Percentiles rank a stretch among this genome's conserved stretches.
Conservation (phyloP, 1,140 invertebrate species). For the Mercenaria mercenaria region DNA sequence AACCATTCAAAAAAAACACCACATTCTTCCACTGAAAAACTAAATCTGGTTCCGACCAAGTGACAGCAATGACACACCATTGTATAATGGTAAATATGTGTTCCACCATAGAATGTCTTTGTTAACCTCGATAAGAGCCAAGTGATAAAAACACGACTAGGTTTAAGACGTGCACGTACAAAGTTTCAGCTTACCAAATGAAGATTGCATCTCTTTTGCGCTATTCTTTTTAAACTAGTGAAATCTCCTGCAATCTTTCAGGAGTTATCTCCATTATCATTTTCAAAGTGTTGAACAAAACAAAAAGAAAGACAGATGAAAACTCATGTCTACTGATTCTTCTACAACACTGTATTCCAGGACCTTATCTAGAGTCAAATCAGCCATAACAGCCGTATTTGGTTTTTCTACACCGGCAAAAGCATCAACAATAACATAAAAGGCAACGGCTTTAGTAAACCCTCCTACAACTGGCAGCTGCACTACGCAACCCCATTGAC, state of each 20-base stretch:
- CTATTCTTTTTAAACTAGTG: conserved; percentile 21
- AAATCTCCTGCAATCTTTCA: background rate
- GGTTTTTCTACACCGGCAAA: background rate
- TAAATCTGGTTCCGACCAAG: too few relatives aligned
- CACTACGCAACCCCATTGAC: background rate
- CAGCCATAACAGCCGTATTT: background rate
- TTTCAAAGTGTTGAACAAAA: background rate
- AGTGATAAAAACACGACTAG: background rate
- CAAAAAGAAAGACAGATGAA: background rate
- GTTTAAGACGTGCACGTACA: too few relatives aligned
- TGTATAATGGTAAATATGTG: too few relatives aligned
- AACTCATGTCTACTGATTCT: background rate
- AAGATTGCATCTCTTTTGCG: background rate
- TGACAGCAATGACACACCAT: too few relatives aligned
- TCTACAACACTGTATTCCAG: background rate
- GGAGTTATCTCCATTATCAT: conserved; percentile 33
- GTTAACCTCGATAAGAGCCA: conserved; percentile 18
- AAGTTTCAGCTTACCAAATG: conserved; percentile 45
- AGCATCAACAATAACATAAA: conserved; percentile 3
- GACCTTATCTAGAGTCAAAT: background rate
- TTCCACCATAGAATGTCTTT: background rate
- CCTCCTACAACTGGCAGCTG: too few relatives aligned
- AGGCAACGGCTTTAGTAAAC: conserved; percentile 5
- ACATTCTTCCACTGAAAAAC: too few relatives aligned
- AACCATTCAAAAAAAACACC: too few relatives aligned